These are phyloP conservation scores for Kobus ellipsiprymnus DNA, from an alignment of 2,113 vertebrate genomes.

Conservation along the genomic window DNA sequence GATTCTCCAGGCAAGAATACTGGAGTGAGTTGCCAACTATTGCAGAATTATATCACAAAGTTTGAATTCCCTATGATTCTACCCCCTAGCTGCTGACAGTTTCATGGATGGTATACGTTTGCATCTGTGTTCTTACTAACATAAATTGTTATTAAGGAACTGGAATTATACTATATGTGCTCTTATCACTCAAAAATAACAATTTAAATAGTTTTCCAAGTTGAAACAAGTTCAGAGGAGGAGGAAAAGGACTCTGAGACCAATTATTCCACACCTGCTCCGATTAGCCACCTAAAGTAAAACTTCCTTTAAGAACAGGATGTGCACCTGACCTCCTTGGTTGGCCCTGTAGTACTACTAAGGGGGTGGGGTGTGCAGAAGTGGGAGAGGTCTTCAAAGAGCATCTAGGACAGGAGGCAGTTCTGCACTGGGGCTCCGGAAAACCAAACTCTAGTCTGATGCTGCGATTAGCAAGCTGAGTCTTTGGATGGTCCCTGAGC, in stretches of 20 bases:
- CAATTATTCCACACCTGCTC: background rate
- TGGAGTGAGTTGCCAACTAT: background rate
- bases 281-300: background rate
- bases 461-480: background rate
- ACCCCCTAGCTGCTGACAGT: background rate
- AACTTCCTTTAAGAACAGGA: background rate
- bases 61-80: background rate
- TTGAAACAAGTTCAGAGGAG: background rate
- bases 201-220: background rate
- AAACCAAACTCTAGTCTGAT: background rate
- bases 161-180: background rate
- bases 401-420: background rate
- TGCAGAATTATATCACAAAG: background rate
- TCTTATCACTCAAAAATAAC: background rate
- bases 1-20: background rate
- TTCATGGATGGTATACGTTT: background rate
- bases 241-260: background rate
- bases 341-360: background rate
- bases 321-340: rapidly evolving
- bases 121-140: background rate
- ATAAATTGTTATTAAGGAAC: background rate
- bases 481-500: background rate
- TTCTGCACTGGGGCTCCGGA: background rate
- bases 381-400: background rate
- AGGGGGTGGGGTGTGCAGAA: too few species aligned